Evolutionary conservation across 2,797 vertebrate genomes (phyloP), one percentile per base, ranked within the genome.

Genomic region (Denticeps clupeoides): DNA sequence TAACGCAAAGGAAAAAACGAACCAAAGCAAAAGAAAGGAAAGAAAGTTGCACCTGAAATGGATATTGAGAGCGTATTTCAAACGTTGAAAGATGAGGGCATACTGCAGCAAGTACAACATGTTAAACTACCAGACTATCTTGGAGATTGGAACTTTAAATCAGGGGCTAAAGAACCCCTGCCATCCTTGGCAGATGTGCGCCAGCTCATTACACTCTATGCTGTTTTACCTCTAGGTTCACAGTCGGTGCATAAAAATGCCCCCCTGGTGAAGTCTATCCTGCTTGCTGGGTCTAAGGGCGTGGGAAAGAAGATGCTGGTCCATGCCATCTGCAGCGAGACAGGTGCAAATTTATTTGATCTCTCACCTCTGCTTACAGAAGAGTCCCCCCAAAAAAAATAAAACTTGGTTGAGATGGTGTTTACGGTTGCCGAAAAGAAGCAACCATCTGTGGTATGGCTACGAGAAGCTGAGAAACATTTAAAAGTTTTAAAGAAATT

Each of bases 231-330:
- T 21, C 70, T 92, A 41, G 88, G 85, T 18, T 87, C 86, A 45
- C 72, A 80, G 10, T 61, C 56, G 2, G 68, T 89, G 6, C 80
- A 82, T 1, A 68, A 82, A 62, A 77, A 82, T 64, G 82, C 78
- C n/a, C 80, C 89, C 4, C 71, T 82, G 41, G 71, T 87, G 55
- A 87, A 82, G 47, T 78, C 87, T 18, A 66, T 88, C 24, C 78
- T 91, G 2, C 73, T 93, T 61, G 83, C 73, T 11, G 88, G 86
- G 1, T 90, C 85, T 0, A 25, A 59, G 0, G 88, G 87, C 15
- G 83, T 82, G 1, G 88, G 90, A 3, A 91, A 93, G 72, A 88
- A 82, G 73, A 89, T 85, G 85, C 47, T 92, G 62, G 83, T 91
- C 32, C 77, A 88, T 4, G 84, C 86, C 0, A 75, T 90, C 47